Percentiles rank a stretch among this genome's conserved stretches.
Evolutionary conservation across 2,797 vertebrate genomes (phyloP).

Genomic region (Pangasius larnaudii): DNA sequence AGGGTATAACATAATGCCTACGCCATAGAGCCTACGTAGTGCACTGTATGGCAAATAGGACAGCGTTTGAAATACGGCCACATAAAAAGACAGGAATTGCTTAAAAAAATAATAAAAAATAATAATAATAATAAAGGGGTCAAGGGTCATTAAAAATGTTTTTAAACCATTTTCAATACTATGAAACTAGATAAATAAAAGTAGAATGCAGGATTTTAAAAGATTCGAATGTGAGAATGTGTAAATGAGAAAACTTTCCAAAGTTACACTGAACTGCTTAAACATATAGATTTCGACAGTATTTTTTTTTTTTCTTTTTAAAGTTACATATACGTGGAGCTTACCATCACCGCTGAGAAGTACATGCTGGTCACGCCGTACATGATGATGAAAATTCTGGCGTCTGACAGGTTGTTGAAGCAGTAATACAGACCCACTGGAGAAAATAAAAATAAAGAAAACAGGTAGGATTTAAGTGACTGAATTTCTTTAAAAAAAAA

Average conservation of each 20-base stretch:
- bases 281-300: too few relatives aligned
- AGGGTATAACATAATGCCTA: background rate
- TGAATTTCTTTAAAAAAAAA: background rate
- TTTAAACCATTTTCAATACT: too few relatives aligned
- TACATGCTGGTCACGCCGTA: conserved; percentile 99
- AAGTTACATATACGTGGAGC: conserved; percentile 23
- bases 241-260: too few relatives aligned
- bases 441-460: conserved; percentile 26
- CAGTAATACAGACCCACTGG: conserved; percentile 98
- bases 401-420: conserved; percentile 96
- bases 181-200: too few relatives aligned
- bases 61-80: too few relatives aligned
- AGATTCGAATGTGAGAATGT: background rate
- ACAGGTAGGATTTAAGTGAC: background rate
- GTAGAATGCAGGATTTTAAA: too few relatives aligned
- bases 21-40: background rate
- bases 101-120: too few relatives aligned
- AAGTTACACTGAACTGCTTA: too few relatives aligned
- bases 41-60: background rate
- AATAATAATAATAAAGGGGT: too few relatives aligned
- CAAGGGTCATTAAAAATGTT: too few relatives aligned
- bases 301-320: too few relatives aligned
- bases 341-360: conserved; percentile 98
- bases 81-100: background rate
- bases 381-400: conserved; percentile 99